Evolutionary conservation across 2,797 vertebrate genomes (phyloP).

Genomic region (Megalops cyprinoides): DNA sequence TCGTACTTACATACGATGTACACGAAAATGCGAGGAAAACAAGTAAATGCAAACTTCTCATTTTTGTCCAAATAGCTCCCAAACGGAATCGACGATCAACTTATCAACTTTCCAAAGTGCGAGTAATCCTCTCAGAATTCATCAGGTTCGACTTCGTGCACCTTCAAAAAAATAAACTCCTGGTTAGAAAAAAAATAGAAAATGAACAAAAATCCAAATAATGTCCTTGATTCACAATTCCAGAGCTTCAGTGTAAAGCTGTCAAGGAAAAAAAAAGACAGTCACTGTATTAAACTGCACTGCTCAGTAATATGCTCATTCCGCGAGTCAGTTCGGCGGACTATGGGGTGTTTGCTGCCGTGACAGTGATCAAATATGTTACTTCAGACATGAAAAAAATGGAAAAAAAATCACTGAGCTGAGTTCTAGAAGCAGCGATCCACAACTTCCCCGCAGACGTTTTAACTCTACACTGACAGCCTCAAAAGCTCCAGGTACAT

Average conservation of each 20-base stretch:
- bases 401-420: not conserved
- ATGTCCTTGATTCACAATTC: not conserved
- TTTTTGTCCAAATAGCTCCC: conserved; percentile 8
- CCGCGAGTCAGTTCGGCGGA: not conserved
- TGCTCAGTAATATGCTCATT: not conserved
- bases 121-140: not conserved
- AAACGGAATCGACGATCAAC: not conserved
- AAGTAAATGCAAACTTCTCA: conserved; percentile 20
- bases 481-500: not conserved
- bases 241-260: not conserved
- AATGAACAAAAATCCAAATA: not conserved
- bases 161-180: not conserved
- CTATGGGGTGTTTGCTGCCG: not conserved
- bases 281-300: not conserved
- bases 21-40: conserved; percentile 18
- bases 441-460: not conserved
- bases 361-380: conserved; percentile 1
- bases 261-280: too few species aligned
- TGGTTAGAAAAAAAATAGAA: not conserved
- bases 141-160: not conserved
- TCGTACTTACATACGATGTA: conserved; percentile 29
- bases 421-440: not conserved
- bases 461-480: not conserved
- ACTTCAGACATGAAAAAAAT: conserved; percentile 7
- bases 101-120: conserved; percentile 22